Conservation (phyloP, 1,140 invertebrate species). For the Nautilus pompilius region DNA sequence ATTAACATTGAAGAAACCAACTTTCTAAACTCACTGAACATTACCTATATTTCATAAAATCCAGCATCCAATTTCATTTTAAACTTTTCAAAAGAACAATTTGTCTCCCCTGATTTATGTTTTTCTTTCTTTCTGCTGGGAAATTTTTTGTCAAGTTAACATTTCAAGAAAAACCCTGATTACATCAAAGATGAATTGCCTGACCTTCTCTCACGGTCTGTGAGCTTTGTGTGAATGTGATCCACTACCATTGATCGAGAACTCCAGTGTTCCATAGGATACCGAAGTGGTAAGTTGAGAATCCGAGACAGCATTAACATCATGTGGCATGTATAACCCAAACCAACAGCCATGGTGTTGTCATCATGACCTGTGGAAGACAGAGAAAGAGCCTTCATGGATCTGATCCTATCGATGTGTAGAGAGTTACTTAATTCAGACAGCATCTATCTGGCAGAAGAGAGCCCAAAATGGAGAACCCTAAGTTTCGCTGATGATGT, state of each 20-base stretch:
- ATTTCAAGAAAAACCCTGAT: not conserved
- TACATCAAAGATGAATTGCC: slow-evolving; percentile 16
- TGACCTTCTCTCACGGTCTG: slow-evolving; percentile 73
- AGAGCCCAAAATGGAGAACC: too few species aligned
- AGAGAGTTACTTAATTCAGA: too few species aligned
- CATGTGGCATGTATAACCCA: slow-evolving; percentile 78
- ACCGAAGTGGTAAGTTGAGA: slow-evolving; percentile 75
- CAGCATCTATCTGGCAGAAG: too few species aligned
- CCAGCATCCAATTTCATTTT: too few species aligned
- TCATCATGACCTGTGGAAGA: slow-evolving; percentile 61
- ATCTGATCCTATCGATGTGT: too few species aligned
- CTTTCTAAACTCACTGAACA: too few species aligned
- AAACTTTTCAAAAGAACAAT: too few species aligned
- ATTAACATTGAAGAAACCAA: too few species aligned
- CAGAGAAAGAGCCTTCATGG: not conserved
- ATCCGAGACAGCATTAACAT: slow-evolving; percentile 76
- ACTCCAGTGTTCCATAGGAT: slow-evolving; percentile 72
- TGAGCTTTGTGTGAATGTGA: slow-evolving; percentile 69
- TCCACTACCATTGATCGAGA: slow-evolving; percentile 75
- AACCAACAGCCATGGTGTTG: slow-evolving; percentile 68
- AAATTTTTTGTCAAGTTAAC: not conserved
- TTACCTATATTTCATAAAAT: too few species aligned
- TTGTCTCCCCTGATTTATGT: too few species aligned
- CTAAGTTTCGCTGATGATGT: too few species aligned
- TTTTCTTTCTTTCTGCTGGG: too few species aligned